Evolutionary conservation across 1,140 invertebrate genomes (phyloP), one percentile per base, ranked within the genome.

Genomic region (Euura lappo): DNA sequence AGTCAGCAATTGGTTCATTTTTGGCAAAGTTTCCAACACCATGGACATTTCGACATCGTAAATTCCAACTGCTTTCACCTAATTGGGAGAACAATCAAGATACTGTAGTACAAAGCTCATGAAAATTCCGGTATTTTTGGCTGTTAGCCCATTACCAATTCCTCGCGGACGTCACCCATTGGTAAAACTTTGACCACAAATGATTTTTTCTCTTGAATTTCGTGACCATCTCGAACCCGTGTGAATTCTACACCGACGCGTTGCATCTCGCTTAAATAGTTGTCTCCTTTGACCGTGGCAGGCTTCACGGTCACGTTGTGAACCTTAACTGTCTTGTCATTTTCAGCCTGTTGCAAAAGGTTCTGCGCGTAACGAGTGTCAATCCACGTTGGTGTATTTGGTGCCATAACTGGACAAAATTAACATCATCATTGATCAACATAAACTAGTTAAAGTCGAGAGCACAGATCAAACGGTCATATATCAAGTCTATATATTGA

Each of bases 231-330:
- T 44, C 77, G 71, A 2, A 76, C 45, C 3, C 72, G 43, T 65
- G 74, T 8, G 67, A 72, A 71, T 45, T 85, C 80, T 4, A 84
- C 74, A 46, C 8, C 75, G 2, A 81, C 76, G 2, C 87, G 82
- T 44, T 86, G 75, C 82, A 90, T 86, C 7, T 86, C 83, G 65
- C 87, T 88, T 5, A 85, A 81, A 46, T 89, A 90, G 80, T 89
- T 89, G 74, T 90, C 89, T 46, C 89, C 89, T 72, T 86, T 84
- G 64, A 73, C 77, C 0, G 86, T 86, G 1, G 87, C 88, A 1
- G 83, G 78, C 68, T 85, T 84, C 0, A 81, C 77, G 4, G 60
- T 28, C 69, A 84, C 73, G 75, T 85, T 76, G 2, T 71, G 80
- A 8, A 90, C 77, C 68, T 79, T 46, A 51, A 87, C 73, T 2